Conservation (phyloP, 2,113 vertebrate genomes). For the Pelusios castaneus region DNA sequence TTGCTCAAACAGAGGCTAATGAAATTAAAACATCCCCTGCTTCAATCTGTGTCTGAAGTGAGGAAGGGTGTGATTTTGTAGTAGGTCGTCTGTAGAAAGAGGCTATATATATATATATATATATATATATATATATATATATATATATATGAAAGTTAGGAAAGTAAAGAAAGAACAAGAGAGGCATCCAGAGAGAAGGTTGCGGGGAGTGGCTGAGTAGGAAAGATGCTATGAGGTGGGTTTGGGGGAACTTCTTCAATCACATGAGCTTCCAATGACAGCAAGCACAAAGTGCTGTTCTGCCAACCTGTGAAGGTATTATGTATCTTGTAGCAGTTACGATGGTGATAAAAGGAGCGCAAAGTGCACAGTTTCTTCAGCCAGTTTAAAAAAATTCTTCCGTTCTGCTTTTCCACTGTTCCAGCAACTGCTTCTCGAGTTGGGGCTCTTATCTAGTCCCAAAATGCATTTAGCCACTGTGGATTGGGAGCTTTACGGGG, state of each 20-base stretch:
- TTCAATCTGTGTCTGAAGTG: background rate
- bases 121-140: no score
- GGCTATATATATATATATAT: no score
- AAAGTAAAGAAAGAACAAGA: background rate
- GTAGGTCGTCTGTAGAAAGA: background rate
- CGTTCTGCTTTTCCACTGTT: background rate
- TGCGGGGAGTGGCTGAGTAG: background rate
- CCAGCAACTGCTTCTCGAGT: background rate
- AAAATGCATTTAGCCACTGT: no score
- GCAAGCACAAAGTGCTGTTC: background rate
- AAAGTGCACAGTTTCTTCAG: background rate
- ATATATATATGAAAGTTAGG: background rate
- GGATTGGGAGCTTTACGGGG: background rate
- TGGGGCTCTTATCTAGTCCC: no score
- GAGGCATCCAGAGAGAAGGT: background rate
- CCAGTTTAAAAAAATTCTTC: background rate
- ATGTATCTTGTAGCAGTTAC: background rate
- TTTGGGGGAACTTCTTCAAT: background rate
- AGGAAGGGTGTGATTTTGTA: background rate
- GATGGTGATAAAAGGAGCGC: background rate
- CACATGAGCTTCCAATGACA: background rate
- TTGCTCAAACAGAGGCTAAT: background rate
- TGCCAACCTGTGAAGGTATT: background rate
- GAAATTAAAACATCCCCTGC: background rate
- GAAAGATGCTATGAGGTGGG: background rate